phyloP scores from a whole-genome alignment of 2,888 invertebrate genomes.

The Synergus laeviventris region DNA sequence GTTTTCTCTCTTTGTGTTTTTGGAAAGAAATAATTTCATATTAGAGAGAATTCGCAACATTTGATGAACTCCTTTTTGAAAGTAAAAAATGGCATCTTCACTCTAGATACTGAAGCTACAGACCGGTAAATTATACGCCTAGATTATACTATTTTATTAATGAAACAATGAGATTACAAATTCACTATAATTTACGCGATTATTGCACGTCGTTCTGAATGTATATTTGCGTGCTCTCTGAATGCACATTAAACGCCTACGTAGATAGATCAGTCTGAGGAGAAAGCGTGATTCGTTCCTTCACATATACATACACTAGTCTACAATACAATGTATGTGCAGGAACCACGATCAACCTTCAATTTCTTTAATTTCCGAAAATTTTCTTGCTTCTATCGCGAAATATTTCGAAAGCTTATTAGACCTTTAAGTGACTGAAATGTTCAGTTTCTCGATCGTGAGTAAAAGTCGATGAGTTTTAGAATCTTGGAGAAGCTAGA shows the following conservation, averaged over 20 bases:
- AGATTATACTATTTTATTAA: not conserved
- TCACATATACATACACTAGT: slow-evolving; percentile 45
- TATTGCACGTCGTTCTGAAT: not conserved
- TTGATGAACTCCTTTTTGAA: not conserved
- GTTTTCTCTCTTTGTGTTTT: not conserved
- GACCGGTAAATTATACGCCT: not conserved
- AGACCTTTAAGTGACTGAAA: not conserved
- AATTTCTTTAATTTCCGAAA: slow-evolving; percentile 20
- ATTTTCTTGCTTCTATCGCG: not conserved
- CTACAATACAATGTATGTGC: slow-evolving; percentile 46
- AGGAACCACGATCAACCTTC: slow-evolving; percentile 13
- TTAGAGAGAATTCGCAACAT: not conserved
- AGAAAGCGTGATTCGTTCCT: slow-evolving; percentile 54
- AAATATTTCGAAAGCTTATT: not conserved
- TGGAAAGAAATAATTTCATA: not conserved
- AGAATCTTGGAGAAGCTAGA: slow-evolving; percentile 28
- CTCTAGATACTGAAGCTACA: not conserved
- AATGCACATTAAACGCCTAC: slow-evolving; percentile 53
- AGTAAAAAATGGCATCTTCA: not conserved
- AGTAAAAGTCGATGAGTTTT: slow-evolving; percentile 30
- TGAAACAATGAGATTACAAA: not conserved
- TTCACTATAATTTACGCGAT: not conserved
- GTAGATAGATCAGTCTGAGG: slow-evolving; percentile 53
- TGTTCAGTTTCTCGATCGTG: slow-evolving; percentile 14
- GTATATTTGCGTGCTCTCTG: slow-evolving; percentile 43